Evolutionary conservation across 2,888 invertebrate genomes (phyloP), one percentile per base, ranked within the genome.

Genomic region (Melanargia galathea): DNA sequence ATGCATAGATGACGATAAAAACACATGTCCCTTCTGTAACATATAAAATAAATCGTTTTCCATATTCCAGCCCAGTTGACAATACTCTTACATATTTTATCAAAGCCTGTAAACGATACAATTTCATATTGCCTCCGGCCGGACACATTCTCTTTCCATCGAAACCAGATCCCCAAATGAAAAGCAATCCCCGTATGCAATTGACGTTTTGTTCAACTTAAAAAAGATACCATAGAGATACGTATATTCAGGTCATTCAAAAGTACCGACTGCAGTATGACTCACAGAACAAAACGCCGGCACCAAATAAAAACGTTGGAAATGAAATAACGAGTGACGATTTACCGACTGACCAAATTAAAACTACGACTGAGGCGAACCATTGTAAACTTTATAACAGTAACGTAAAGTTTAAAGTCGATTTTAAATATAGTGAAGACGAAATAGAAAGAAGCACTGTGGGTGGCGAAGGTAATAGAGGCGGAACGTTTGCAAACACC

Each of bases 401-500:
- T 38, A 61, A 0, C 30, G 48, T 62, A 67, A 63, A 62, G 66
- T 51, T 30, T 45, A 58, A 40, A 63, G 60, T 51, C 48, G 45
- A 62, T 38, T 35, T 52, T 33, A 51, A 55, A 62, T 64, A 51
- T n/a, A 16, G 54, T 54, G 65, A 70, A 63, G 45, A 22, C 63
- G 62, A 71, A 60, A 52, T 76, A 71, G 76, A 75, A 69, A 68
- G 66, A 63, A 49, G 52, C 84, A 69, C 86, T 71, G 83, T 87
- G 86, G 89, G 89, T 87, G 90, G 90, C 75, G 72, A 76, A 69
- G 73, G 73, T 67, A 68, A 71, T 65, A 80, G 75, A 85, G 87
- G 86, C 87, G 87, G 86, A 78, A 76, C 77, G 87, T 86, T 86
- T 86, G 84, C 87, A 88, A 89, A 90, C 88, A 87, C 69, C 71